Percentiles rank a stretch among this genome's conserved stretches.
Conservation (phyloP, 2,888 invertebrate genomes). For the Drosophila vallismaia region DNA sequence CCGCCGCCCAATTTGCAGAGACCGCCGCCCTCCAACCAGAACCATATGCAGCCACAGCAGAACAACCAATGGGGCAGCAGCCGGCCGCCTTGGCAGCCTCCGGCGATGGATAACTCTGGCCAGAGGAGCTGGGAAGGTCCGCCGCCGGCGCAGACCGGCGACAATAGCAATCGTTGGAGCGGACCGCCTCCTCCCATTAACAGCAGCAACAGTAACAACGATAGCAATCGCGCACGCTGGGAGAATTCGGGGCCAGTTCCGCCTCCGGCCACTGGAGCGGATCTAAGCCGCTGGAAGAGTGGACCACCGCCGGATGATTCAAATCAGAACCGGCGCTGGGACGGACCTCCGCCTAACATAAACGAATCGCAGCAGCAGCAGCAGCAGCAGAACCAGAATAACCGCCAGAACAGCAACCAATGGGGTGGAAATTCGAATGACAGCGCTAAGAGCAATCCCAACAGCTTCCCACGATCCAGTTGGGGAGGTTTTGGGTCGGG, state of each 20-base stretch:
- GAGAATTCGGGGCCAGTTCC: slow-evolving; percentile 18
- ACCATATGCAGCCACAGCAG: neutral
- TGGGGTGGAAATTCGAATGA: neutral
- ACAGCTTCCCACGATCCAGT: slow-evolving; percentile 15
- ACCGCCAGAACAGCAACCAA: slow-evolving; percentile 5
- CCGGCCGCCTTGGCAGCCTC: slow-evolving; percentile 27
- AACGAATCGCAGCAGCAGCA: slow-evolving; percentile 12
- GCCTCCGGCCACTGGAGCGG: slow-evolving; percentile 3
- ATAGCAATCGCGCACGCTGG: slow-evolving; percentile 32
- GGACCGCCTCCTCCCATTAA: slow-evolving; percentile 13
- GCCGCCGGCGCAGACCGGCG: slow-evolving; percentile 20
- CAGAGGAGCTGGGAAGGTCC: slow-evolving; percentile 41
- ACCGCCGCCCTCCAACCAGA: slow-evolving; percentile 3
- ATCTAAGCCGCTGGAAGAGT: slow-evolving; percentile 9
- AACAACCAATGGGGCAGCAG: slow-evolving; percentile 25
- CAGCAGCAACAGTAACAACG: neutral
- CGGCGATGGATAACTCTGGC: neutral
- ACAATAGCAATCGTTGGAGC: slow-evolving; percentile 29
- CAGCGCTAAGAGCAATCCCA: neutral
- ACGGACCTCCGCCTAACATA: slow-evolving; percentile 12
- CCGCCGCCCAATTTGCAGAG: slow-evolving; percentile 53
- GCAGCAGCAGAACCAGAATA: slow-evolving; percentile 15
- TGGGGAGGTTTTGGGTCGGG: slow-evolving; percentile 13
- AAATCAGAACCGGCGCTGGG: slow-evolving; percentile 12
- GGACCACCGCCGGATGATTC: slow-evolving; percentile 2